phyloP scores from a whole-genome alignment of 2,113 vertebrate species.

The Bambusicola thoracicus region DNA sequence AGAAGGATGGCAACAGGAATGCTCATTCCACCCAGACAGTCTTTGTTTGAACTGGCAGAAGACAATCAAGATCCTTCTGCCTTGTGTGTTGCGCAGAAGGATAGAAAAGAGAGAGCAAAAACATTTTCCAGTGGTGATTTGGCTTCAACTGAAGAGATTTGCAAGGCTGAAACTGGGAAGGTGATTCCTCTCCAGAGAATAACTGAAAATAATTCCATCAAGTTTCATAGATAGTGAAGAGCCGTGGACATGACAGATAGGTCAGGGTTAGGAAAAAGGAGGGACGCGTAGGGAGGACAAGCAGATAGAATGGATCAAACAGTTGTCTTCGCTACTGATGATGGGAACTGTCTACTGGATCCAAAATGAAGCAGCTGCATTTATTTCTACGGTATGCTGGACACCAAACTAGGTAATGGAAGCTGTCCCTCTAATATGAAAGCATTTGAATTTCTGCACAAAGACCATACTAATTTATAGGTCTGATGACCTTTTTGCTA shows the following conservation, averaged over 20 bases:
- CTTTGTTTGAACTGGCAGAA: constrained; percentile 48
- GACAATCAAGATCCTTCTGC: not conserved
- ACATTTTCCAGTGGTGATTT: not conserved
- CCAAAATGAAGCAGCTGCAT: constrained; percentile 16
- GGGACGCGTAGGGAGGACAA: not conserved
- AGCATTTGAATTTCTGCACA: not conserved
- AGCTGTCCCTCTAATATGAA: not conserved
- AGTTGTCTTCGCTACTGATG: not conserved
- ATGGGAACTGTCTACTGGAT: not conserved
- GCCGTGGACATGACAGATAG: not conserved
- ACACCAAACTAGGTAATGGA: not conserved
- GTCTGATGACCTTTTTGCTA: not conserved
- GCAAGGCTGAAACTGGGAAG: not conserved
- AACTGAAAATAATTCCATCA: not conserved
- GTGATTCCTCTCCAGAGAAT: not conserved
- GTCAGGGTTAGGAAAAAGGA: not conserved
- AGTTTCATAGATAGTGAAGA: not conserved
- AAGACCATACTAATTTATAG: constrained; percentile 6
- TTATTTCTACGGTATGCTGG: not conserved
- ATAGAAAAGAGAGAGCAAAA: not conserved
- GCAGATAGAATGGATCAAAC: not conserved
- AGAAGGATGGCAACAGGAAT: not conserved
- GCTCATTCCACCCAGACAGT: not conserved
- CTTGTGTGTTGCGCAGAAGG: not conserved
- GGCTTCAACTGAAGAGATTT: not conserved